phyloP scores from a whole-genome alignment of 2,888 invertebrate genomes.

The Hipparchia semele region DNA sequence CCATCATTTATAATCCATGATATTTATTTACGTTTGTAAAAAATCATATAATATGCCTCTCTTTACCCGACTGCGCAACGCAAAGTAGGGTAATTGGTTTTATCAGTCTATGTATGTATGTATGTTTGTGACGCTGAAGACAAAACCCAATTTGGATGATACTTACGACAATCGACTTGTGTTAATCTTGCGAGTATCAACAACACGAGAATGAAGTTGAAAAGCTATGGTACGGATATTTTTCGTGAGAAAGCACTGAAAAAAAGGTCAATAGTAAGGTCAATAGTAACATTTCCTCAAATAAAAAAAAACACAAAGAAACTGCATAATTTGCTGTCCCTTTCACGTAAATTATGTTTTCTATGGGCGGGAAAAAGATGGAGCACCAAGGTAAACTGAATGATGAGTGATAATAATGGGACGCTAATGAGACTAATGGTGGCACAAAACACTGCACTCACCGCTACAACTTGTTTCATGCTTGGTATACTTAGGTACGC shows the following conservation, averaged over 20 bases:
- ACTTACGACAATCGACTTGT: too few species aligned
- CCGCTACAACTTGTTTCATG: constrained; percentile 23
- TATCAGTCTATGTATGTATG: too few species aligned
- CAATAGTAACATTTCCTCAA: not conserved
- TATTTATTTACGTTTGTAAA: too few species aligned
- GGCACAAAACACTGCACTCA: constrained; percentile 45
- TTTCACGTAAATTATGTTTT: not conserved
- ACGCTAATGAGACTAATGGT: constrained; percentile 57
- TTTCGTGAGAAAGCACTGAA: not conserved
- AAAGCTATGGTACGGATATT: not conserved
- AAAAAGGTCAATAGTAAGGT: not conserved
- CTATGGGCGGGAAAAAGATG: constrained; percentile 6
- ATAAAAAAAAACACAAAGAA: not conserved
- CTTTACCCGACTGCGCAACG: too few species aligned
- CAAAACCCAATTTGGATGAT: too few species aligned
- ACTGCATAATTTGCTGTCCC: not conserved
- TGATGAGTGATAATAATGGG: constrained; percentile 58
- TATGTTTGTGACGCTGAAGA: too few species aligned
- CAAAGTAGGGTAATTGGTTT: too few species aligned
- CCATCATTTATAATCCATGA: too few species aligned
- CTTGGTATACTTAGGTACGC: not conserved
- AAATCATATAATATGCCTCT: too few species aligned
- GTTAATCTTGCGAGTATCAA: too few species aligned
- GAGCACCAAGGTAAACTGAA: constrained; percentile 27
- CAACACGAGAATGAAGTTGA: too few species aligned